Evolutionary conservation across 2,113 vertebrate genomes (phyloP).

Genomic region (Crotophaga sulcirostris): DNA sequence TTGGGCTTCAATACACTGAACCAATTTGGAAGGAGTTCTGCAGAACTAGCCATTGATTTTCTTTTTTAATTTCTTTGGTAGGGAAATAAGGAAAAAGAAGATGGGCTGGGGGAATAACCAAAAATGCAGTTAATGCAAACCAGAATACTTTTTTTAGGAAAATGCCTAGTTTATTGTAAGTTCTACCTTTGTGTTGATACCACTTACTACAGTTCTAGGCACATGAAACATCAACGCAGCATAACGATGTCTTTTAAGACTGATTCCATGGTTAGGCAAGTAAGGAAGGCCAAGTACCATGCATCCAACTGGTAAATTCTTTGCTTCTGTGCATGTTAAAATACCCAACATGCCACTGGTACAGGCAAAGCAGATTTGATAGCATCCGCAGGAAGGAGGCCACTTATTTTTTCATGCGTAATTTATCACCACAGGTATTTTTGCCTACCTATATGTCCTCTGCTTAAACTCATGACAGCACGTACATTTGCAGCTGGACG

Average conservation of each 20-base stretch:
- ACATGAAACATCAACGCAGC: not conserved
- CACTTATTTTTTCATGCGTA: constrained; percentile 45
- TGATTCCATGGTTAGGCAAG: not conserved
- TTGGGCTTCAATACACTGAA: not conserved
- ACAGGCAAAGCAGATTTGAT: not conserved
- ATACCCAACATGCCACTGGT: not conserved
- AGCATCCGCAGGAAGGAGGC: constrained; percentile 64
- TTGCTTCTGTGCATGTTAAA: constrained; percentile 20
- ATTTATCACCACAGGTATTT: constrained; percentile 63
- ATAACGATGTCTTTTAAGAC: constrained; percentile 16
- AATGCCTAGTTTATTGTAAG: not conserved
- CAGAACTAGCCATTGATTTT: not conserved
- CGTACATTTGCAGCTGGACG: constrained; percentile 44
- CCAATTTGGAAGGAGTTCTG: not conserved
- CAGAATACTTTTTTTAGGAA: not conserved
- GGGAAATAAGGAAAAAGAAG: not conserved
- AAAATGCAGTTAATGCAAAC: not conserved
- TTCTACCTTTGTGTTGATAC: not conserved
- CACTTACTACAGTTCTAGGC: not conserved
- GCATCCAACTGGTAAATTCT: not conserved
- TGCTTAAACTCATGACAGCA: constrained; percentile 48
- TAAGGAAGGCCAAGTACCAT: not conserved
- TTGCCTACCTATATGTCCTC: constrained; percentile 48
- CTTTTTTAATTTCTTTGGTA: not conserved
- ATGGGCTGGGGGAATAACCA: not conserved